Base-by-base conservation (phyloP, 2,113 vertebrate species). In the Mugil cephalus region DNA sequence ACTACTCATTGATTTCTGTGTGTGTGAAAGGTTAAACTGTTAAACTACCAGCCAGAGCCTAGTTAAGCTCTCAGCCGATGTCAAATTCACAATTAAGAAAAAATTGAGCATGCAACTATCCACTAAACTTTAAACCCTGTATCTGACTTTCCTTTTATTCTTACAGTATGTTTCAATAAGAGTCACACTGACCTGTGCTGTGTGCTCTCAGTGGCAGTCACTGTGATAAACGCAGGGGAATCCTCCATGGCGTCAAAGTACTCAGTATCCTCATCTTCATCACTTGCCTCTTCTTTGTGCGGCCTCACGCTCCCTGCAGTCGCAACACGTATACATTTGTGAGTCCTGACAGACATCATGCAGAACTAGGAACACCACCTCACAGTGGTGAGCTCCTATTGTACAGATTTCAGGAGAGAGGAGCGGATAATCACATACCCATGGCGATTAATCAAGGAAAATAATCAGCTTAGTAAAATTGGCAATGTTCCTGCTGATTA, bases 221-320 rank as follows among this genome's bases (percentile, higher is more conserved):
- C 98, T 80, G 98, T 99, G 95, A 99, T 98, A 85, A 99, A 98
- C 35, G 96, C 96, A 63, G 96, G 94, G 45, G 97, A 94, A 38
- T 99, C 97, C 94, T 99, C 98, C 98, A 99, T 99, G 94, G 98
- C 98, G n/a, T 99, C 98, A n/a, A 99, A 99, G 85, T 95, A 99
- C 86, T 99, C 98, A 0, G 97, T 98, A 93, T 99, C 97, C 89
- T 99, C 98, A 97, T 99, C 98, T 97, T 99, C 98, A 78, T 99
- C 98, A 94, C 98, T 99, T 74, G 96, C 95, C 56, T 99, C 97
- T 79, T 95, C 97, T 94, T 97, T 97, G 46, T 78, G 87, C 43
- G 93, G 87, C 87, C 93, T 93, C 80, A 89, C 92, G n/a, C 91
- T 93, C 91, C 94, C 95, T 94, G 85, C 59, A 68, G 72, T 46